phyloP scores from a whole-genome alignment of 2,888 invertebrate genomes.

The Protodeltote pygarga region DNA sequence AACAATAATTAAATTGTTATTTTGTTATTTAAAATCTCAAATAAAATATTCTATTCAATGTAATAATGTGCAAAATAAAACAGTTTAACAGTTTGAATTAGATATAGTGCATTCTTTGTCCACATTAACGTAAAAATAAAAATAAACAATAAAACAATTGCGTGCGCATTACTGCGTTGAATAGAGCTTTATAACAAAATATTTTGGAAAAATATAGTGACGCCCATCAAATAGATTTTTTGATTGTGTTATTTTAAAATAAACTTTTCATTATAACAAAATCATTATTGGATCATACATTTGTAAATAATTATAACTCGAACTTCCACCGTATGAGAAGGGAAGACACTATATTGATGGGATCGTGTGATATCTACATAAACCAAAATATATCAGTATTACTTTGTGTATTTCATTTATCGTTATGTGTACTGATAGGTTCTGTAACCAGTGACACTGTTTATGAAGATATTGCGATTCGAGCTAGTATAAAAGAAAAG shows the following conservation, averaged over 20 bases:
- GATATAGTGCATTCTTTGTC: slow-evolving; percentile 65
- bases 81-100: slow-evolving; percentile 46
- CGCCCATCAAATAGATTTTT: slow-evolving; percentile 53
- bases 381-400: slow-evolving; percentile 71
- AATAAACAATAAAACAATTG: slow-evolving; percentile 44
- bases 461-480: slow-evolving; percentile 74
- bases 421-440: slow-evolving; percentile 49
- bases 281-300: slow-evolving; percentile 63
- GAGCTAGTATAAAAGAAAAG: slow-evolving; percentile 74
- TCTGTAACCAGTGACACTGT: slow-evolving; percentile 48
- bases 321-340: slow-evolving; percentile 61
- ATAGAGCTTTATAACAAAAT: slow-evolving; percentile 57
- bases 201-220: slow-evolving; percentile 40
- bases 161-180: slow-evolving; percentile 66
- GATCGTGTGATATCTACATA: slow-evolving; percentile 73
- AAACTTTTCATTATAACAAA: slow-evolving; percentile 54
- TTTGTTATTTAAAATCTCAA: slow-evolving; percentile 38
- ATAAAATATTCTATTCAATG: slow-evolving; percentile 63
- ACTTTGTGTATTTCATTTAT: slow-evolving; percentile 52
- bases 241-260: slow-evolving; percentile 33
- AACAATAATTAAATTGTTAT: slow-evolving; percentile 46
- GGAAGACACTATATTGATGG: slow-evolving; percentile 54
- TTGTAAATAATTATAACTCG: slow-evolving; percentile 70
- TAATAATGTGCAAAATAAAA: slow-evolving; percentile 56
- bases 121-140: slow-evolving; percentile 53